Base-by-base conservation (phyloP, 2,797 vertebrate genomes). In the Takifugu rubripes region DNA sequence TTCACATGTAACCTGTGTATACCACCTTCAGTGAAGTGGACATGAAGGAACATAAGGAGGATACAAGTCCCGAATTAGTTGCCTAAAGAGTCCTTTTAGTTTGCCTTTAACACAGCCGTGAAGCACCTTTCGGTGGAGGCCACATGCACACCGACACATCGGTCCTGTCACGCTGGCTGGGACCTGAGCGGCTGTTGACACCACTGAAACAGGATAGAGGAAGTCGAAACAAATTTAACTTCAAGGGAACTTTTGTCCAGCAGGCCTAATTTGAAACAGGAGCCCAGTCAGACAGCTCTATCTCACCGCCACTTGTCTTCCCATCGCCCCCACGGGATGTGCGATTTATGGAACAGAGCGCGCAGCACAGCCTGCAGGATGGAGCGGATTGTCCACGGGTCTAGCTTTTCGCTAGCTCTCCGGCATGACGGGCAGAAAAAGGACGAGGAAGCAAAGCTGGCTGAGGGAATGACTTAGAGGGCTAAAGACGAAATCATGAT, bases 311-410 rank as follows among this genome's bases (percentile, higher is more conserved):
- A 7, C 47, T 76, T 75, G 78, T 84, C 83, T 79, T 49, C 27
- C 66, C 66, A 46, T 62, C 56, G 83, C 86, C 82, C 85, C n/a
- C 3, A 7, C 1, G 81, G 83, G 89, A 90, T 63, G 76, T 14
- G 71, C 77, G 84, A 90, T 90, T 91, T 91, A 90, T 88, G 85
- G 78, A 70, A 64, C 65, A 52, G 57, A 75, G 68, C 78, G 67
- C 51, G 61, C 61, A 76, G 68, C 11, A 54, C 54, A 55, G 80
- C 54, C 63, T 58, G 61, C 44, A 54, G 87, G 79, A 87, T 78
- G 83, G 85, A 83, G 79, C 66, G 25, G 78, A 91, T 91, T 92
- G 81, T 89, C 71, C 85, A 89, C 70, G 84, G 88, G 64, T 82
- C 66, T 66, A 68, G 56, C 59, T 68, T 49, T 60, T 82, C 77